Base-by-base conservation (phyloP, 1,140 invertebrate genomes). In the Cephus cinctus region DNA sequence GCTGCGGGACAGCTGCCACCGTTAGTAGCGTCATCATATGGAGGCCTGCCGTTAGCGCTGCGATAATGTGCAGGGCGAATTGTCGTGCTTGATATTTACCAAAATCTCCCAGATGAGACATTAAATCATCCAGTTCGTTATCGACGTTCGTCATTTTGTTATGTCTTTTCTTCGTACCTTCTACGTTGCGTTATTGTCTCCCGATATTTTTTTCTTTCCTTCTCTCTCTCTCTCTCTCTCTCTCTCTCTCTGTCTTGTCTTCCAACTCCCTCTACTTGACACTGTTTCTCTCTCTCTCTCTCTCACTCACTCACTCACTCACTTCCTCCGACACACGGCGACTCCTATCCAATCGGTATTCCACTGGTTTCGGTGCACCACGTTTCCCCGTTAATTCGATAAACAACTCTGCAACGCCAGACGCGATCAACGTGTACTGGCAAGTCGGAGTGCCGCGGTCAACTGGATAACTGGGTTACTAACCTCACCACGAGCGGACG, bases 11-110 rank as follows among this genome's bases (percentile, higher is more conserved):
- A 2, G 88, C 86, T 1, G 86, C 88, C 0, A 90, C 86, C 0
- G 86, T 89, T 2, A 88, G 79, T 20, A 91, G 65, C 0, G 86
- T 85, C 25, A 91, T 61, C 88, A 91, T 90, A 59, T 92, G 88
- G 50, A 91, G 71, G 2, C 88, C 89, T 12, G 88, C 88, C 2
- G 85, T 87, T 44, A 89, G 66, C 2, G 84, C 87, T 5, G 86
- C 83, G 16, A 91, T 62, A n/a, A 90, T 78, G 58, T 89, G 87
- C 0, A 90, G 77, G 4, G 82, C 72, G 59, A 88, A 89, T 61
- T 91, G 89, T 57, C 81, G 82, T 39, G 76, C 79, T 74, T 91
- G 89, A 57, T 90, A 90, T 57, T 81, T 82, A 18, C 88, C 88
- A 70, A 89, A 90, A 58, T 90, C 88, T 15, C 88, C 89, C 47